Evolutionary conservation across 2,888 invertebrate species (phyloP).

Genomic region (Neocrepidodera transversa): DNA sequence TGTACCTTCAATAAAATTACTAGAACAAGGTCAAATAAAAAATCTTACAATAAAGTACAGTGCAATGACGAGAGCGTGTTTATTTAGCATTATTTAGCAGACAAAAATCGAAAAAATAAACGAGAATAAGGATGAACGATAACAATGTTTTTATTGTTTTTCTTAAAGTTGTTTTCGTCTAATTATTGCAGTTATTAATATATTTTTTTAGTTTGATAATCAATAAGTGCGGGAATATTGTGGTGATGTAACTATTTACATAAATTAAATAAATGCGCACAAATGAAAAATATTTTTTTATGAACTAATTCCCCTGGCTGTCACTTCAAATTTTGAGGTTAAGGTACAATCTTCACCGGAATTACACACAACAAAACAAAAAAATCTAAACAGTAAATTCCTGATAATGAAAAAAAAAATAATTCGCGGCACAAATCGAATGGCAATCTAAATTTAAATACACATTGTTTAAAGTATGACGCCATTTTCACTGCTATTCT

Average conservation of each 20-base stretch:
- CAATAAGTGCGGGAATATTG: neutral
- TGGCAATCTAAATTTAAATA: slow-evolving; percentile 56
- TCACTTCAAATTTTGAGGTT: slow-evolving; percentile 20
- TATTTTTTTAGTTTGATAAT: neutral
- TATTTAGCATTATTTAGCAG: neutral
- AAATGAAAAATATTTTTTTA: slow-evolving; percentile 27
- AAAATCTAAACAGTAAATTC: slow-evolving; percentile 13
- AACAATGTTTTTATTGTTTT: slow-evolving; percentile 1
- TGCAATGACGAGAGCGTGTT: slow-evolving; percentile 3
- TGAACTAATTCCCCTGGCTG: neutral
- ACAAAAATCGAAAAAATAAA: neutral
- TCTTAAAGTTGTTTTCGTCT: neutral
- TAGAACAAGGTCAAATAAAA: slow-evolving; percentile 16
- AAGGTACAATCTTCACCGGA: slow-evolving; percentile 16
- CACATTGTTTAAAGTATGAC: slow-evolving; percentile 57
- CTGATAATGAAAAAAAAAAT: slow-evolving; percentile 20
- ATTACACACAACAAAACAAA: slow-evolving; percentile 19
- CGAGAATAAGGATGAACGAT: neutral
- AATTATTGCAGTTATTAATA: too few species aligned
- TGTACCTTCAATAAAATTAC: neutral
- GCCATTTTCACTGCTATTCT: slow-evolving; percentile 62
- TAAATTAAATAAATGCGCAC: slow-evolving; percentile 38
- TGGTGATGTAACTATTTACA: slow-evolving; percentile 41
- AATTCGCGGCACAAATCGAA: slow-evolving; percentile 23
- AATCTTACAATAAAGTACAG: neutral